A percentile compares a stretch with the other conserved stretches of the same genome.
phyloP scores from a whole-genome alignment of 2,888 invertebrate genomes.

The Gerris lacustris region DNA sequence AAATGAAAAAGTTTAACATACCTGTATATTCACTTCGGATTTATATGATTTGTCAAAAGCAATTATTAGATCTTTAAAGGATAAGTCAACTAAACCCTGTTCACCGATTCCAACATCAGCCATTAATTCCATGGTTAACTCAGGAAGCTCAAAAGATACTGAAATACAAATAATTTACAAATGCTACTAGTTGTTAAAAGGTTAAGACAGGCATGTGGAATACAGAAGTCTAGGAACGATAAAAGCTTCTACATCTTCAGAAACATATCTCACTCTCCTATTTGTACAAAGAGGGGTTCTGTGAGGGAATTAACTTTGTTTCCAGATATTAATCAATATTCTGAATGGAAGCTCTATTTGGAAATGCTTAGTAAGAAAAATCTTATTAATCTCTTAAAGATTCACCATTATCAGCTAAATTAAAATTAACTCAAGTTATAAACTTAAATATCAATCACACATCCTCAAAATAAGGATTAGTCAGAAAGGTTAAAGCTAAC shows the following conservation, averaged over 20 bases:
- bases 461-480: no score
- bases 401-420: no score
- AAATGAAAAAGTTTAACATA: slow-evolving; percentile 26
- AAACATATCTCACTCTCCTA: neutral
- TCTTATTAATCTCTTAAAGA: no score
- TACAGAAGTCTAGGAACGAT: no score
- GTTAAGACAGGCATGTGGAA: neutral
- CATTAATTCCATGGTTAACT: slow-evolving; percentile 60
- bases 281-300: neutral
- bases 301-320: no score
- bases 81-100: slow-evolving; percentile 69
- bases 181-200: neutral
- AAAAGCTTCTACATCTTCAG: no score
- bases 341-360: no score
- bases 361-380: no score
- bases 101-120: slow-evolving; percentile 57
- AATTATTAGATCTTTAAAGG: slow-evolving; percentile 69
- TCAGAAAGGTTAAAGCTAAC: no score
- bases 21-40: slow-evolving; percentile 60
- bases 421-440: no score
- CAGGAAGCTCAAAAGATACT: slow-evolving; percentile 61
- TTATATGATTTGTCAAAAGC: slow-evolving; percentile 55
- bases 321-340: no score
- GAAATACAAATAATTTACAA: slow-evolving; percentile 30
- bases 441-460: no score